Evolutionary conservation across 2,888 invertebrate genomes (phyloP), one percentile per base, ranked within the genome.

Genomic region (Cataglyphis albicans): DNA sequence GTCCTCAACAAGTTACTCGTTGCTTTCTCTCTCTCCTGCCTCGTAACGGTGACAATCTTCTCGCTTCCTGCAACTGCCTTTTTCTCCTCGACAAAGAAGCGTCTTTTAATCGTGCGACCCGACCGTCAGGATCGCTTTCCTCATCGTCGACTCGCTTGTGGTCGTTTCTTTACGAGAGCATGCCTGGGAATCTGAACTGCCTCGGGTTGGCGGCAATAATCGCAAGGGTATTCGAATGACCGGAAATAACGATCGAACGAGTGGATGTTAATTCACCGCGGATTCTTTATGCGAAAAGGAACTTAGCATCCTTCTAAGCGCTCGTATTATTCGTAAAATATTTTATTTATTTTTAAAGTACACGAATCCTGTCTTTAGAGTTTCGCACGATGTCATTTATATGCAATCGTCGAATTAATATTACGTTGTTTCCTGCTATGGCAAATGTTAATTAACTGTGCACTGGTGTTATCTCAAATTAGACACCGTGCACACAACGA

Each of bases 221-320:
- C 76, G 55, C 64, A n/a, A 61, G 10, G 84, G 81, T 82, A 74
- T 80, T 81, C 86, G 87, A 84, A 84, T 57, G 80, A 84, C 80
- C 85, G 87, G 88, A 88, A 88, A 88, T 88, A 83, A 85, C 63
- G 85, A 87, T 83, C 88, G 82, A 81, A 74, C 70, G 64, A 32
- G 38, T 10, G 81, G 73, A 82, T 87, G 61, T 82, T 86, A 88
- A 88, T 82, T 88, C 48, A 80, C 55, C 80, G 52, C 32, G 32
- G 57, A 1, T 82, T 81, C 59, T 82, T 82, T 63, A 85, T 65
- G 52, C 12, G 44, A 35, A 21, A 44, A 61, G 48, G 21, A 74
- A 61, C 10, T 64, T 44, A n/a, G 38, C 64, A 10, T 48, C 41
- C 29, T 10, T 73, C 12, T 29, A 25, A 63, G 7, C 18, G n/a